These are phyloP conservation scores for Zaprionus ghesquierei DNA, from an alignment of 1,140 invertebrate species.

Conservation along the genomic window DNA sequence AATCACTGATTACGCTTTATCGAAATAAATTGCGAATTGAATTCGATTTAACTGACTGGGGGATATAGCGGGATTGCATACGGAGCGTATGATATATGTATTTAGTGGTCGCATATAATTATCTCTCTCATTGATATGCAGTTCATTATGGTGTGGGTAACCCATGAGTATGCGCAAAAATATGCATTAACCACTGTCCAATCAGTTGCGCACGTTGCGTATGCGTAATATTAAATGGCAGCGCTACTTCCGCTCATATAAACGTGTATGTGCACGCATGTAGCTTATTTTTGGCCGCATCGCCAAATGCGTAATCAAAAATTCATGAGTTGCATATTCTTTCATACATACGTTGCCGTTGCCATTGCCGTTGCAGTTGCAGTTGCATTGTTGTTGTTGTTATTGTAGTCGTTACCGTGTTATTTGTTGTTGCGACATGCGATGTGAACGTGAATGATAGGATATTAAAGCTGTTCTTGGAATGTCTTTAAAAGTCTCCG, in stretches of 20 bases:
- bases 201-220: conserved; percentile 65
- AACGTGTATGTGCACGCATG: conserved; percentile 19
- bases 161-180: conserved; percentile 26
- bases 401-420: conserved; percentile 19
- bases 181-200: conserved; percentile 68
- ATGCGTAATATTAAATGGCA: conserved; percentile 75
- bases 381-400: conserved; percentile 3
- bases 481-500: conserved; percentile 7
- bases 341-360: conserved; percentile 26
- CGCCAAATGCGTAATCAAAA: conserved; percentile 75
- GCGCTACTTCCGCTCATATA: conserved; percentile 55
- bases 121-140: conserved; percentile 26
- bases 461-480: conserved; percentile 22
- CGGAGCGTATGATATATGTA: neutral
- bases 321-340: conserved; percentile 70
- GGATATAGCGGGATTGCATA: neutral
- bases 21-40: neutral
- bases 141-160: conserved; percentile 27
- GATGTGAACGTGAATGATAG: conserved; percentile 61
- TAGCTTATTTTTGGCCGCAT: conserved; percentile 59
- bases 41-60: neutral
- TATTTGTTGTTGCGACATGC: neutral
- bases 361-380: neutral
- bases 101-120: conserved; percentile 17
- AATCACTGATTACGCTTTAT: neutral